These are phyloP conservation scores for Harpegnathos saltator DNA, from an alignment of 1,140 invertebrate genomes.

Conservation along the genomic window DNA sequence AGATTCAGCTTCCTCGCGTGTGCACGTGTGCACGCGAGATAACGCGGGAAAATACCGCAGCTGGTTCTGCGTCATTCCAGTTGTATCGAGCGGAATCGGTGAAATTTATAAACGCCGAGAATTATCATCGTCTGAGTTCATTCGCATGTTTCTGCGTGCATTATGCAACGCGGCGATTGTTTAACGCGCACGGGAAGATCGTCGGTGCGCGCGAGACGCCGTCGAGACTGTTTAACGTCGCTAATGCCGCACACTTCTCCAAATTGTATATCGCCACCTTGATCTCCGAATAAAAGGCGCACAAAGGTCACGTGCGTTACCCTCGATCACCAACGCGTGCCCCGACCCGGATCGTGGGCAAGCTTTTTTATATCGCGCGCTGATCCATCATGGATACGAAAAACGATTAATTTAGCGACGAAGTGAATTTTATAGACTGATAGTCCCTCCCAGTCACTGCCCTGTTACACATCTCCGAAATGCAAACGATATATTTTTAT, in stretches of 20 bases:
- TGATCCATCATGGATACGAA: slow-evolving; percentile 14
- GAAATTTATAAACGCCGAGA: background rate
- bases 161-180: background rate
- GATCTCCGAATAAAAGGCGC: slow-evolving; percentile 69
- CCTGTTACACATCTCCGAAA: background rate
- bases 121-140: background rate
- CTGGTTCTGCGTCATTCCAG: background rate
- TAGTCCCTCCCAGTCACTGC: background rate
- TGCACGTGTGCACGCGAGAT: slow-evolving; percentile 29
- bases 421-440: background rate
- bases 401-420: background rate
- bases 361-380: slow-evolving; percentile 54
- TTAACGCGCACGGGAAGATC: background rate
- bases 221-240: slow-evolving; percentile 50
- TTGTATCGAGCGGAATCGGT: background rate
- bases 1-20: slow-evolving; percentile 45
- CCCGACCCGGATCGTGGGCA: slow-evolving; percentile 16
- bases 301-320: slow-evolving; percentile 65
- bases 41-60: slow-evolving; percentile 38
- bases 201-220: background rate
- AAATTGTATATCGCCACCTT: slow-evolving; percentile 60
- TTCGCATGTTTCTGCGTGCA: background rate
- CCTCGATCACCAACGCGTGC: slow-evolving; percentile 61
- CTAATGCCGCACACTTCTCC: slow-evolving; percentile 48
- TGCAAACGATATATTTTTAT: background rate